phyloP scores from a whole-genome alignment of 2,888 invertebrate species.

The Tyria jacobaeae region DNA sequence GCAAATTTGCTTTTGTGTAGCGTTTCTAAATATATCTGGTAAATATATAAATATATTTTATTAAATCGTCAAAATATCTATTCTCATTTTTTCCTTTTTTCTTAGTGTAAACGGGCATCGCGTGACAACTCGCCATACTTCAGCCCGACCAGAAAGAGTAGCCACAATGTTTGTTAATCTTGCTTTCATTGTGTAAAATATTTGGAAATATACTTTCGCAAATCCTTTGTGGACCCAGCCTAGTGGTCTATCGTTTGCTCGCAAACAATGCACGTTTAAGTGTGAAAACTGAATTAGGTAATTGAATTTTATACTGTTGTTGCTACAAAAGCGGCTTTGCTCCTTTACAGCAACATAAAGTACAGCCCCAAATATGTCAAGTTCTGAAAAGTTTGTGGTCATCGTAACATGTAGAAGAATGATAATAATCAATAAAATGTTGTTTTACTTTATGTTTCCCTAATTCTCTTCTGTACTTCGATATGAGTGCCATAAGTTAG shows the following conservation, averaged over 20 bases:
- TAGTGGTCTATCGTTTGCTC: slow-evolving; percentile 43
- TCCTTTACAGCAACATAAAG: slow-evolving; percentile 33
- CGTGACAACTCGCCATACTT: slow-evolving; percentile 74
- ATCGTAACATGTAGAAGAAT: neutral
- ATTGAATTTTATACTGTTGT: slow-evolving; percentile 46
- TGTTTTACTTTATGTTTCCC: too few relatives aligned
- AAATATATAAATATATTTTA: slow-evolving; percentile 37
- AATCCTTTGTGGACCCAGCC: slow-evolving; percentile 50
- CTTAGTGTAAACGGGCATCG: slow-evolving; percentile 60
- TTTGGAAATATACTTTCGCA: slow-evolving; percentile 59
- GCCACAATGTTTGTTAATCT: slow-evolving; percentile 80
- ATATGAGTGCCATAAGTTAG: too few relatives aligned
- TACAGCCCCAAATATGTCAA: slow-evolving; percentile 6
- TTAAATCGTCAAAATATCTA: slow-evolving; percentile 53
- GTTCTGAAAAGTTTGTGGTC: neutral
- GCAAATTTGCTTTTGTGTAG: neutral
- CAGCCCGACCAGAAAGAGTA: slow-evolving; percentile 73
- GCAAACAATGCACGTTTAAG: slow-evolving; percentile 50
- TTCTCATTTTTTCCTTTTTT: slow-evolving; percentile 49
- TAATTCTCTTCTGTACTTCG: too few relatives aligned
- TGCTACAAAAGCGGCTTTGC: slow-evolving; percentile 34
- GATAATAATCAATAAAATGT: neutral
- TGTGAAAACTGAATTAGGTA: slow-evolving; percentile 52
- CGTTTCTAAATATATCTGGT: too few relatives aligned
- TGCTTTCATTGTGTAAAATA: slow-evolving; percentile 78